These are phyloP conservation scores for Neoarius graeffei DNA, from an alignment of 2,113 vertebrate genomes.

Conservation along the genomic window DNA sequence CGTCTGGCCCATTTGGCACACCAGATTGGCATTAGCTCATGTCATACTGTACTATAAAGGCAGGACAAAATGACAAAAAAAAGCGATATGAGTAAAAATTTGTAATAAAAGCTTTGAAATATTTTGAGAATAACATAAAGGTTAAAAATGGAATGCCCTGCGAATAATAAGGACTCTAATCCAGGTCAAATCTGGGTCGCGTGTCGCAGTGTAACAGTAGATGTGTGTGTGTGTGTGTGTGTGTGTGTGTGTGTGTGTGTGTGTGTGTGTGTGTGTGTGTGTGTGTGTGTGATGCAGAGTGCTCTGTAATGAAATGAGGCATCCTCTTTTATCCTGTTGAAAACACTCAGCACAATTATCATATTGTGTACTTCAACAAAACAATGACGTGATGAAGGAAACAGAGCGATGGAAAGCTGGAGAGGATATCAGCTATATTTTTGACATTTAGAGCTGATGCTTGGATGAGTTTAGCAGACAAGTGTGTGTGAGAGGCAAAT, in stretches of 20 bases:
- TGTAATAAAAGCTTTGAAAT: too few relatives aligned
- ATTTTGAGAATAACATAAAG: too few relatives aligned
- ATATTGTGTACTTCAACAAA: conserved; percentile 22
- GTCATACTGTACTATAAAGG: background rate
- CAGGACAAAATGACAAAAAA: background rate
- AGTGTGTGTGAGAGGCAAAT: too few relatives aligned
- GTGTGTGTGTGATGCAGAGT: background rate
- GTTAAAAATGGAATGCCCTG: too few relatives aligned
- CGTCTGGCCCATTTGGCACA: background rate
- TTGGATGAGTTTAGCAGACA: too few relatives aligned
- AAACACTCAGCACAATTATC: conserved; percentile 29
- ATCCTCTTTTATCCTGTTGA: background rate
- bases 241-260: background rate
- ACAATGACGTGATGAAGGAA: background rate
- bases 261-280: background rate
- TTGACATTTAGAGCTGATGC: too few relatives aligned
- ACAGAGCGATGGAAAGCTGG: background rate
- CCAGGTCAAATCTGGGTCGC: background rate
- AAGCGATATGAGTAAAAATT: too few relatives aligned
- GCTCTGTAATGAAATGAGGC: background rate
- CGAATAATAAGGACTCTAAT: background rate
- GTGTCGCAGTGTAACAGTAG: background rate
- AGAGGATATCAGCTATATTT: background rate
- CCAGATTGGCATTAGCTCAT: background rate
- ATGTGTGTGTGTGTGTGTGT: background rate